These are phyloP conservation scores for Oryctolagus cuniculus DNA, from an alignment of 2,113 vertebrate genomes.

Conservation along the genomic window mOryCun1.1 NC_091433.1:192209001-192209500, in stretches of 20 bases:
- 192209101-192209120: not conserved
- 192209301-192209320: not conserved
- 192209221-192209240: not conserved
- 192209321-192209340: not conserved
- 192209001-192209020: not conserved
- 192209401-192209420: rapidly evolving
- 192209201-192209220: not conserved
- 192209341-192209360: not conserved
- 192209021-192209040: too few species aligned
- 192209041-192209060: too few species aligned
- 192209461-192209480: not conserved
- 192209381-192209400: not conserved
- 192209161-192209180: not conserved
- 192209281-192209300: rapidly evolving
- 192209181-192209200: not conserved
- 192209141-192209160: not conserved
- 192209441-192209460: not conserved
- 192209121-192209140: not conserved
- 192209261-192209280: not conserved
- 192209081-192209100: slow-evolving; percentile 30
- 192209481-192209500: slow-evolving; percentile 64
- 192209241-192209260: not conserved
- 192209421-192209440: rapidly evolving
- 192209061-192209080: slow-evolving; percentile 1
- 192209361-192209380: not conserved